Conservation (phyloP, 2,797 vertebrate species). For the Acipenser ruthenus region DNA sequence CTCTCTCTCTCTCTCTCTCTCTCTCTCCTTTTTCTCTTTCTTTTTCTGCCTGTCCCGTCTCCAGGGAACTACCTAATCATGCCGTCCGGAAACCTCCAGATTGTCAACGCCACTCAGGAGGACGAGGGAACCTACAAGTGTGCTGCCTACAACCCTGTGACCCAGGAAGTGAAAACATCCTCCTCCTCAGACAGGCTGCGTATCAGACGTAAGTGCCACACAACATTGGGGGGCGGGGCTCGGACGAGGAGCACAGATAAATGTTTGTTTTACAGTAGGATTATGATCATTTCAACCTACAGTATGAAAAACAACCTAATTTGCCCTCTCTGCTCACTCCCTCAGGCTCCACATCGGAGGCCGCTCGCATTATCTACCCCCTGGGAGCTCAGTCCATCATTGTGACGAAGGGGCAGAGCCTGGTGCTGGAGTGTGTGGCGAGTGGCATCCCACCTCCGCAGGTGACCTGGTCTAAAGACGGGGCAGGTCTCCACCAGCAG, state of each 20-base stretch:
- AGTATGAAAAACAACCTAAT: not conserved
- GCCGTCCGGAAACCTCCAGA: constrained; percentile 96
- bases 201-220: constrained; percentile 75
- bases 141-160: constrained; percentile 92
- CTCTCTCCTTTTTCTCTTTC: too few relatives aligned
- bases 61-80: constrained; percentile 96
- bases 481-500: constrained; percentile 61
- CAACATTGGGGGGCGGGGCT: too few relatives aligned
- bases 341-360: constrained; percentile 83
- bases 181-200: constrained; percentile 83
- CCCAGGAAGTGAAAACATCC: constrained; percentile 92
- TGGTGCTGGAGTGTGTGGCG: constrained; percentile 92
- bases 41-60: constrained; percentile 12
- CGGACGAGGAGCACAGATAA: too few relatives aligned
- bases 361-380: constrained; percentile 89
- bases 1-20: constrained; percentile 13
- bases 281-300: too few relatives aligned
- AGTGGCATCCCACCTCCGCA: constrained; percentile 83
- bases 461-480: constrained; percentile 89
- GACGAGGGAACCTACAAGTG: constrained; percentile 93
- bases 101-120: constrained; percentile 86
- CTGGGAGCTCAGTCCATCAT: constrained; percentile 83
- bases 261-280: too few relatives aligned
- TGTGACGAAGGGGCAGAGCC: constrained; percentile 88
- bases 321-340: not conserved